These are phyloP conservation scores for Crotalus viridis DNA, from an alignment of 2,113 vertebrate genomes.

Conservation along the genomic window DNA sequence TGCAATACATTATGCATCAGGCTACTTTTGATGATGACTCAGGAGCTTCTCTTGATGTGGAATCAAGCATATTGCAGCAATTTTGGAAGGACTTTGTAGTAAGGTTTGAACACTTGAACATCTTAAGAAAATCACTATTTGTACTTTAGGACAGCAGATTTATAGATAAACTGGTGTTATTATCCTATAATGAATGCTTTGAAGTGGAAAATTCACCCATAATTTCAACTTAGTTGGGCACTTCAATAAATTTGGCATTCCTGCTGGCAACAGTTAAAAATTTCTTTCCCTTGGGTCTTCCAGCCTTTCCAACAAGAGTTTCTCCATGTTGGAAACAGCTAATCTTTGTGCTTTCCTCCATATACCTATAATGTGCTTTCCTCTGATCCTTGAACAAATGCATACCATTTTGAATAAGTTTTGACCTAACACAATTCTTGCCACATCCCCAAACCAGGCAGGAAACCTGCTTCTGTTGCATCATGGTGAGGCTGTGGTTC, in stretches of 20 bases:
- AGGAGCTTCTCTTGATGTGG: background rate
- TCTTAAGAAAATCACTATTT: background rate
- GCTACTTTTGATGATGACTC: background rate
- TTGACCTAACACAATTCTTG: background rate
- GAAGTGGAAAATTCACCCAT: background rate
- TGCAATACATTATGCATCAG: background rate
- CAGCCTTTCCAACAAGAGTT: background rate
- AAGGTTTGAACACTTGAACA: background rate
- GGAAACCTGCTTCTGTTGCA: background rate
- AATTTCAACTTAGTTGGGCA: background rate
- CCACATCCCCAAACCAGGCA: background rate
- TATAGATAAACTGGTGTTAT: background rate
- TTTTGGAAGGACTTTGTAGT: background rate
- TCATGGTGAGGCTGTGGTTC: background rate
- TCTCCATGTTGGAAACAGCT: background rate
- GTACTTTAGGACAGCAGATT: background rate
- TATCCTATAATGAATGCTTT: background rate
- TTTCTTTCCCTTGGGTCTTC: background rate
- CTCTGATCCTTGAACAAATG: background rate
- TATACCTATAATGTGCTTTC: background rate
- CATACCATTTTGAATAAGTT: background rate
- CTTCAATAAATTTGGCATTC: background rate
- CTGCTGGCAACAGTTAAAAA: background rate
- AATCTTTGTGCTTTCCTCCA: background rate
- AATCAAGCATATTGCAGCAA: background rate